Evolutionary conservation across 2,888 invertebrate species (phyloP).

Genomic region (Drosophila ezoana): DNA sequence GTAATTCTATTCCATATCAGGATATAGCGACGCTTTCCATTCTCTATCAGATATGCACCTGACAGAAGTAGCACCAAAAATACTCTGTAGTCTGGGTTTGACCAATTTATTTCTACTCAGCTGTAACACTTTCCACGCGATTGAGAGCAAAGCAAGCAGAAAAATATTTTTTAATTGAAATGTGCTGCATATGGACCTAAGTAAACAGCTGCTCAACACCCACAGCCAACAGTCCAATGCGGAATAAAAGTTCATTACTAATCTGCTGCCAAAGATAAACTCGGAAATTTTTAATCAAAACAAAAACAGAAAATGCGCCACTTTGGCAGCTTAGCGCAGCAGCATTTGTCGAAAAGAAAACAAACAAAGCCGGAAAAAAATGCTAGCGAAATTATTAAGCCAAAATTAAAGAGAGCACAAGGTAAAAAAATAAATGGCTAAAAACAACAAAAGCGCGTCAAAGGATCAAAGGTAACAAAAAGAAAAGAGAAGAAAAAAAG

Average conservation of each 20-base stretch:
- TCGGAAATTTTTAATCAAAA: slow-evolving; percentile 72
- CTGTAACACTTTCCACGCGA: slow-evolving; percentile 23
- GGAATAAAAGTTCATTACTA: slow-evolving; percentile 71
- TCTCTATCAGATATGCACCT: too few relatives aligned
- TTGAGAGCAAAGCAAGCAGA: slow-evolving; percentile 35
- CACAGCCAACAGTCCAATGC: slow-evolving; percentile 8
- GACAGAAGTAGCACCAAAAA: neutral
- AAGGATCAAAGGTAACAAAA: slow-evolving; percentile 75
- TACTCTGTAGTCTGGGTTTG: neutral
- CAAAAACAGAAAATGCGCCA: slow-evolving; percentile 74
- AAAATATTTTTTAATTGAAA: slow-evolving; percentile 72
- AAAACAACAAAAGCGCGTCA: slow-evolving; percentile 74
- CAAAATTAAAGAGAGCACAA: slow-evolving; percentile 65
- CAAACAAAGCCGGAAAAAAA: slow-evolving; percentile 60
- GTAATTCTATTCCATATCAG: too few relatives aligned
- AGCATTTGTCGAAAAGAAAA: slow-evolving; percentile 67
- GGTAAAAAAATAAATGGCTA: slow-evolving; percentile 27
- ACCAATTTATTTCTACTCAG: neutral
- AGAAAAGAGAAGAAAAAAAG: slow-evolving; percentile 36
- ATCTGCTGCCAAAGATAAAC: slow-evolving; percentile 81
- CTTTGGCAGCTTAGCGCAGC: slow-evolving; percentile 72
- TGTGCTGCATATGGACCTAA: slow-evolving; percentile 68
- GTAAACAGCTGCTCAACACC: slow-evolving; percentile 58
- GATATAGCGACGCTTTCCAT: too few relatives aligned
- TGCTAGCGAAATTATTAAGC: slow-evolving; percentile 69